Conservation (phyloP, 2,888 invertebrate species). For the Steinernema scapterisci region DNA sequence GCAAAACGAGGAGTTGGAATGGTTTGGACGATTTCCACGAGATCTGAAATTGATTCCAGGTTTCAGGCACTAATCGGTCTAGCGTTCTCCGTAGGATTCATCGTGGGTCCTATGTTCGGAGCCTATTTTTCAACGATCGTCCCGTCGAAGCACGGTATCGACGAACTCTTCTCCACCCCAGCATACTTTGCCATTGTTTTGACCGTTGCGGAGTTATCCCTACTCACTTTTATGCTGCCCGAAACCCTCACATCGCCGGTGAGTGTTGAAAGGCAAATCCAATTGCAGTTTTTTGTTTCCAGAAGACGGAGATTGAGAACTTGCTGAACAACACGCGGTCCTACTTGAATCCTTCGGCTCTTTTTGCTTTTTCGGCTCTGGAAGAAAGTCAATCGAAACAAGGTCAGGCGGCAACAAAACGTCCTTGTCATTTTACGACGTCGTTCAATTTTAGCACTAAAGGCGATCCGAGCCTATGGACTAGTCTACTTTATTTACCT, state of each 20-base stretch:
- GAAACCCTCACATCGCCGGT: slow-evolving; percentile 74
- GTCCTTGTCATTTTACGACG: neutral
- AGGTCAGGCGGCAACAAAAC: slow-evolving; percentile 8
- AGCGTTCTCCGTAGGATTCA: slow-evolving; percentile 96
- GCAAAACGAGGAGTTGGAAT: slow-evolving; percentile 74
- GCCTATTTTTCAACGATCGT: slow-evolving; percentile 77
- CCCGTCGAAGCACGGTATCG: slow-evolving; percentile 8
- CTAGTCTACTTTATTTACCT: slow-evolving; percentile 80
- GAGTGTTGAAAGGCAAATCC: slow-evolving; percentile 1
- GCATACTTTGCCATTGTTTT: slow-evolving; percentile 77
- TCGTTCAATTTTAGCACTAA: slow-evolving; percentile 45
- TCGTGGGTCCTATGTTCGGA: slow-evolving; percentile 91
- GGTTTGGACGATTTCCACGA: slow-evolving; percentile 18
- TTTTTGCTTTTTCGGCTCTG: slow-evolving; percentile 42
- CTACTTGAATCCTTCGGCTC: slow-evolving; percentile 42
- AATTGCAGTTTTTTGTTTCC: neutral
- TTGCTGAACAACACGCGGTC: slow-evolving; percentile 29
- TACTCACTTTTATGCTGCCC: slow-evolving; percentile 77
- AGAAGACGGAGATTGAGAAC: slow-evolving; percentile 32
- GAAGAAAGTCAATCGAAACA: slow-evolving; percentile 31
- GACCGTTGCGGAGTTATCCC: slow-evolving; percentile 79
- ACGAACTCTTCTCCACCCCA: slow-evolving; percentile 80
- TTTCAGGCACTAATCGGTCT: slow-evolving; percentile 89
- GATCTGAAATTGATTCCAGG: neutral
- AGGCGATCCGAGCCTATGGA: slow-evolving; percentile 67